Base-by-base conservation (phyloP, 1,140 invertebrate genomes). In the Bombus waltoni region DNA sequence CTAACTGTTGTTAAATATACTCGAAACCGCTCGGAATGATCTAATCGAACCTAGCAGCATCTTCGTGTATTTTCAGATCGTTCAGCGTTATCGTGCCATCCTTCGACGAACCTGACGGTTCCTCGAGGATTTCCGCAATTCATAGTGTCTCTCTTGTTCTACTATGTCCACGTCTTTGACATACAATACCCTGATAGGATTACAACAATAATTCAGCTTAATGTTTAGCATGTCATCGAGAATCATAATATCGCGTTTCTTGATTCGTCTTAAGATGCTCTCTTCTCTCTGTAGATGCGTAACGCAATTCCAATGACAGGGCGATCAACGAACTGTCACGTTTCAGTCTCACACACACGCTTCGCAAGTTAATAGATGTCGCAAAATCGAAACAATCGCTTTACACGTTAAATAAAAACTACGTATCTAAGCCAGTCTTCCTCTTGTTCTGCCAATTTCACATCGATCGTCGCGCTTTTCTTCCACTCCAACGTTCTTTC, bases 341-440 rank as follows among this genome's bases (percentile, higher is more conserved):
- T 79, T n/a, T 59, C 66, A 47, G 68, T 25, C 77, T 25, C 77
- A 72, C 22, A n/a, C 66, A 62, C 15, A 62, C 82, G 35, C 44
- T 66, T 40, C 53, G 68, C 73, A 75, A 77, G 32, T 42, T 57
- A n/a, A 74, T 62, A 22, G 8, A 40, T 62, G 25, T 53, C 6
- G 35, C 32, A 42, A 44, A 22, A 65, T 57, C 13, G 25, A 15
- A 77, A 68, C 42, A 47, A 65, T 82, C 72, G 72, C 79, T 73
- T 77, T 73, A 81, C 77, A 78, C 13, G 59, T 68, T 59, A 35
- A 87, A 79, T 47, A 75, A 72, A 70, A 28, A 3, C 38, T 81
- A 84, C 25, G 62, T 75, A 84, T 88, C 70, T 84, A 57, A 47
- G 32, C 44, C 74, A 78, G 73, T 83, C 82, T 71, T 78, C 44